Evolutionary conservation across 1,140 invertebrate species (phyloP), one percentile per base, ranked within the genome.

Genomic region (Cataglyphis hispanica): DNA sequence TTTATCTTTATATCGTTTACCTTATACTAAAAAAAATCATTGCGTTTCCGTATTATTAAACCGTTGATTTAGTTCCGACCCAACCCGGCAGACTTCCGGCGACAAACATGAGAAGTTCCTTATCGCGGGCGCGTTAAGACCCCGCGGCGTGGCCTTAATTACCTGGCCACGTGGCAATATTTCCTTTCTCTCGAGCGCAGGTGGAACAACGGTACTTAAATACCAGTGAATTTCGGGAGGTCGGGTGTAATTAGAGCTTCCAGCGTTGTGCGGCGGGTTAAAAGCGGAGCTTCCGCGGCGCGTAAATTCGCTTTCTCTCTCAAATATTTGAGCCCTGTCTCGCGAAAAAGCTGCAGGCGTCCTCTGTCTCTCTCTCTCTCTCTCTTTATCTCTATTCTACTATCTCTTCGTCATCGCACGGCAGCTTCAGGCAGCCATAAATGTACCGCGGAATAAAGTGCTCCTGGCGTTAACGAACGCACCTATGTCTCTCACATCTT

Each of bases 271-370:
- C 63, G 25, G n/a, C 56, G 50, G 19, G 46, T 50, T 50, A 50
- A 50, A 50, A 50, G 46, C 46, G 46, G 16, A 50, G 16, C 43
- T 16, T 3, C 43, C 13, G 43, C 43, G 22, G n/a, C 31, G 43
- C 13, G 27, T 67, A 85, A 85, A 80, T 77, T 67, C 50, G 11
- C 37, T 25, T 67, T 84, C 70, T 83, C 53, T 46, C 61, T 89
- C 72, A 91, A 89, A 91, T 89, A 89, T 87, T 91, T 91, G 67
- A 86, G 34, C 53, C 46, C 69, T 50, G 22, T 3, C 43, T 34
- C 61, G 74, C 64, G 63, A 75, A 72, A 84, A 64, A 58, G 43
- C 46, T 37, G 64, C 63, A 31, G 53, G 77, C 66, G 58, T 81
- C 58, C 37, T 81, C 69, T 76, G 43, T 19, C 7, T 43, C 34